Base-by-base conservation (phyloP, 2,888 invertebrate species). In the Coleophora deauratella region DNA sequence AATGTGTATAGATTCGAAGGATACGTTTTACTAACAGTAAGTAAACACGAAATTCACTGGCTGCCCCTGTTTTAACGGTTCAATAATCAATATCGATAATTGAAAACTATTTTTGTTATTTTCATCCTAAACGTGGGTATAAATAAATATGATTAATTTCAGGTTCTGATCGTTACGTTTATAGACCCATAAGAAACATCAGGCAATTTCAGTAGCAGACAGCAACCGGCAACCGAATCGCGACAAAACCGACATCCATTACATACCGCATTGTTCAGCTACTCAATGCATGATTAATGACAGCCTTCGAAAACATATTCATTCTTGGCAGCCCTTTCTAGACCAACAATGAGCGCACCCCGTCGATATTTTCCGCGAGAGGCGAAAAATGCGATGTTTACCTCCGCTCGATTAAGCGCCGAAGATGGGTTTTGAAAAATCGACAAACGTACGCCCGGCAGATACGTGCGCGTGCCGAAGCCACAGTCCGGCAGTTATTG, bases 241-340 rank as follows among this genome's bases (percentile, higher is more conserved):
- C 64, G 72, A 75, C 76, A 72, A 74, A 74, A 70, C 70, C 61
- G 56, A 44, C 58, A 52, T 66, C 75, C 79, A 80, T 82, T 78
- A 77, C 62, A 54, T 54, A 51, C 41, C 49, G 57, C 59, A 75
- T 77, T 80, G 75, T 79, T 52, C 59, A 45, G 50, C 55, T 64
- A 69, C 74, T 80, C 82, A 76, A 82, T 80, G 66, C 68, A 78
- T 81, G 84, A 85, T 84, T 73, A 80, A 85, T 76, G 77, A 63
- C 62, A 59, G 62, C 63, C 67, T 65, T 63, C 70, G 59, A 70
- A 74, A 79, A 72, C 79, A 76, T 81, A 78, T 81, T 66, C 59
- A 58, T 61, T 70, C 76, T 70, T 77, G 72, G 70, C 75, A 80
- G 69, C 62, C 54, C 55, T 57, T 52, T 61, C 58, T 58, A 59